These are phyloP conservation scores for Brachymystax lenok DNA, from an alignment of 2,797 vertebrate genomes.

Conservation along the genomic window DNA sequence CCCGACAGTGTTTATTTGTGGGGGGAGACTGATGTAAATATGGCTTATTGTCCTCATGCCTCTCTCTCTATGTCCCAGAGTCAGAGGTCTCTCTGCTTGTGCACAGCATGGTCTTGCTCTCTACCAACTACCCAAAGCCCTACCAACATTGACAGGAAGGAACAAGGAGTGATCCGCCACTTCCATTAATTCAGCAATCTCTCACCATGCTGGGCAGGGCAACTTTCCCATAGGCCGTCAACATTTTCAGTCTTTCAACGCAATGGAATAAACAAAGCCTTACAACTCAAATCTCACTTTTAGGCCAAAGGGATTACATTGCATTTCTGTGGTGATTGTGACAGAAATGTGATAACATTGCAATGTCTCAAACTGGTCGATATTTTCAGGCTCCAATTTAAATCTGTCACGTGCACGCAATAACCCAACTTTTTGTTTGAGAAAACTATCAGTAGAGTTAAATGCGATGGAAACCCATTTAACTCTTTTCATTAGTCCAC, in stretches of 20 bases:
- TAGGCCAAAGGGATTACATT: neutral
- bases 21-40: too few relatives aligned
- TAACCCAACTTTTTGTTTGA: too few relatives aligned
- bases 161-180: neutral
- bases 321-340: constrained; percentile 4
- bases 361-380: neutral
- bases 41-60: neutral
- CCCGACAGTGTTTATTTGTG: neutral
- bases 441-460: too few relatives aligned
- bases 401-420: too few relatives aligned
- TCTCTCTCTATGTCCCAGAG: constrained; percentile 66
- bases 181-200: constrained; percentile 10
- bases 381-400: neutral
- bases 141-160: constrained; percentile 55
- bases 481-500: too few relatives aligned
- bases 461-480: too few relatives aligned
- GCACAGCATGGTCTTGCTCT: constrained; percentile 87
- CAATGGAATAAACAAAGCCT: too few relatives aligned
- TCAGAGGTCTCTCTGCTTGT: constrained; percentile 86
- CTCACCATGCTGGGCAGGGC: constrained; percentile 1
- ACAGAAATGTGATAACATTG: neutral
- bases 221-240: constrained; percentile 16
- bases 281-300: too few relatives aligned
- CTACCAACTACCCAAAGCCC: constrained; percentile 73
- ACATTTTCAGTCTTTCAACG: too few relatives aligned